Base-by-base conservation (phyloP, 2,888 invertebrate species). In the Drosophila meridionalis region DNA sequence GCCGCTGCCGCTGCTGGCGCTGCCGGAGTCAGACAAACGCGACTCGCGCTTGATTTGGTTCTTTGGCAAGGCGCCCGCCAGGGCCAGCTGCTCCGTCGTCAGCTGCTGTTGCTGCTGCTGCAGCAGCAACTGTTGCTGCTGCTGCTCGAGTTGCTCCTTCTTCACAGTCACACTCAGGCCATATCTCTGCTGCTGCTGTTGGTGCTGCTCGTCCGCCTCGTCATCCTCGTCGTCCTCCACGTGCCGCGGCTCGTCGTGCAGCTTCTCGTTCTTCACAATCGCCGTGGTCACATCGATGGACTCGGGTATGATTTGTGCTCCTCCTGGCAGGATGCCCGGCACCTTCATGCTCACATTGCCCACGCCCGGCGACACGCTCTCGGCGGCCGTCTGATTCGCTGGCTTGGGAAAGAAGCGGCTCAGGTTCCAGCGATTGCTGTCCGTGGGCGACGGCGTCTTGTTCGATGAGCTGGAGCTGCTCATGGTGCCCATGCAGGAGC, bases 11-110 rank as follows among this genome's bases (percentile, higher is more conserved):
- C 58, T 81, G 28, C 64, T 78, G 32, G 64, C 66, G 52, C 76
- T 82, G 12, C 56, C 73, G 2, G 84, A 83, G 14, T 84, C 88
- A 11, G 86, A 79, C 2, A 87, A 34, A 0, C 79, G 73, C 0
- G 87, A 73, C 60, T 93, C 93, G 28, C 90, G 92, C 66, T 93
- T 93, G 28, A 93, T 92, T 79, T 93, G 92, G 42, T 79, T 87
- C 57, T 91, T 90, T 62, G 91, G 91, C 68, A 92, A 89, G 36
- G 91, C 84, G 0, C 57, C 60, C 9, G 62, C 43, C 26, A 71
- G 42, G 7, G 58, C 82, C 45, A 89, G 60, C 56, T 82, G 67
- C 71, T 63, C 90, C 67, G 53, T 72, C 62, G 32, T 67, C 14
- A 72, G 73, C 12, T 80, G 65, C 28, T 59, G 74, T 62, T 32